These are phyloP conservation scores for Diaperis boleti DNA, from an alignment of 2,888 invertebrate genomes.

Conservation along the genomic window DNA sequence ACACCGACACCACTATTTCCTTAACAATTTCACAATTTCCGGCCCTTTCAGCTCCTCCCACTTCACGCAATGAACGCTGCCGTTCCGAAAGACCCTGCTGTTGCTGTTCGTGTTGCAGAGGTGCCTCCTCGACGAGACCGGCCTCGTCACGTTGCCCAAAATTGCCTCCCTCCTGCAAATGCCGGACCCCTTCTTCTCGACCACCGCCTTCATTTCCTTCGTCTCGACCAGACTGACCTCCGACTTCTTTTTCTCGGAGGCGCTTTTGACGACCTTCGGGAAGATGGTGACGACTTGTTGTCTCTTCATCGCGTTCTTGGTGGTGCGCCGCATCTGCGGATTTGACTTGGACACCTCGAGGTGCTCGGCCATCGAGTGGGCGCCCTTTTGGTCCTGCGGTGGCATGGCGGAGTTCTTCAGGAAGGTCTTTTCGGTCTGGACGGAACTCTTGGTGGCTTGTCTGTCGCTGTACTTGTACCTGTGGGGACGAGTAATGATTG, in stretches of 20 bases:
- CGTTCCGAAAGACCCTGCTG: not conserved
- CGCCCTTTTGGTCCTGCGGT: not conserved
- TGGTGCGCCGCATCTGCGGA: slow-evolving; percentile 16
- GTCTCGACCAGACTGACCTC: not conserved
- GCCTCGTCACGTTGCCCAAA: not conserved
- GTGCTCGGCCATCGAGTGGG: not conserved
- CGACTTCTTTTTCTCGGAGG: slow-evolving; percentile 5
- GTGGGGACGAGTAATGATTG: not conserved
- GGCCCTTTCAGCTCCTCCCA: not conserved
- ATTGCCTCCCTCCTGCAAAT: not conserved
- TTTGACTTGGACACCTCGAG: not conserved
- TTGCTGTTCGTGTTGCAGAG: not conserved
- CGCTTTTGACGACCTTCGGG: slow-evolving; percentile 1
- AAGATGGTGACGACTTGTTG: slow-evolving; percentile 10
- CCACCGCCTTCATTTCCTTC: not conserved
- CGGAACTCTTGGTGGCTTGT: not conserved
- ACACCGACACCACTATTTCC: too few relatives aligned
- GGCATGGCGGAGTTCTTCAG: not conserved
- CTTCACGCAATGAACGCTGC: not conserved
- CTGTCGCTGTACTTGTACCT: not conserved
- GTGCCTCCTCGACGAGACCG: not conserved
- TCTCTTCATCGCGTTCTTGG: slow-evolving; percentile 31
- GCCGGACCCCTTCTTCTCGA: not conserved
- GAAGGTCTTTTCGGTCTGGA: slow-evolving; percentile 9
- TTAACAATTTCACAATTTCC: not conserved